Evolutionary conservation across 2,797 vertebrate genomes (phyloP).

Genomic region (Chloroceryle amazona): DNA sequence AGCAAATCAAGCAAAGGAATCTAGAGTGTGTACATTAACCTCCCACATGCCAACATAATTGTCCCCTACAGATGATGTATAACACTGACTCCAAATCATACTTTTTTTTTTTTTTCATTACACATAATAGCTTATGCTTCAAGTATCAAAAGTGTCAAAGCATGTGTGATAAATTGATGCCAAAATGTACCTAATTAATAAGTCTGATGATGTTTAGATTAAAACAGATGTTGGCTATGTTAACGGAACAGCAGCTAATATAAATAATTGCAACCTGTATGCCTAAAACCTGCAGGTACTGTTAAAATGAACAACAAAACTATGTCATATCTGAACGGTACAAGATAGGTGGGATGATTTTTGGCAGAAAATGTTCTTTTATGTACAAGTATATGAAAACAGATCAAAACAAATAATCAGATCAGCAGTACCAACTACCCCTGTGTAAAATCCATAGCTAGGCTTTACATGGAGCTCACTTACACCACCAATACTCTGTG

Average conservation of each 20-base stretch:
- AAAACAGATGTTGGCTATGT: constrained; percentile 71
- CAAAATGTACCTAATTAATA: constrained; percentile 77
- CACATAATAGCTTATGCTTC: constrained; percentile 71
- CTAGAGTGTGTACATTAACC: constrained; percentile 79
- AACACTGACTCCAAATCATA: constrained; percentile 64
- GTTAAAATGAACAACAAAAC: constrained; percentile 55
- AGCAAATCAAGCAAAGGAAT: constrained; percentile 81
- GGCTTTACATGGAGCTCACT: not conserved
- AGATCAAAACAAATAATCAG: constrained; percentile 32
- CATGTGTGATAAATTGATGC: constrained; percentile 75
- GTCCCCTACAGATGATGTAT: constrained; percentile 79
- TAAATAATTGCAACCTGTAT: constrained; percentile 72
- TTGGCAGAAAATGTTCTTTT: not conserved
- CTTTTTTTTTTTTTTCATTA: constrained; percentile 76
- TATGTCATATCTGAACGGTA: not conserved
- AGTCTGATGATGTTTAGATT: constrained; percentile 73
- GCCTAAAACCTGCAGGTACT: constrained; percentile 44
- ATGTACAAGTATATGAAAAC: not conserved
- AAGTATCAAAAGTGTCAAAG: constrained; percentile 74
- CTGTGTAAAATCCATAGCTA: not conserved
- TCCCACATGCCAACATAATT: constrained; percentile 80
- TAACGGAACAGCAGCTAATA: constrained; percentile 70
- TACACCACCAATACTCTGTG: not conserved
- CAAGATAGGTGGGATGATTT: constrained; percentile 31
- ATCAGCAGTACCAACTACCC: not conserved